phyloP scores from a whole-genome alignment of 2,797 vertebrate genomes.

The Rhinichthys osculus region DNA sequence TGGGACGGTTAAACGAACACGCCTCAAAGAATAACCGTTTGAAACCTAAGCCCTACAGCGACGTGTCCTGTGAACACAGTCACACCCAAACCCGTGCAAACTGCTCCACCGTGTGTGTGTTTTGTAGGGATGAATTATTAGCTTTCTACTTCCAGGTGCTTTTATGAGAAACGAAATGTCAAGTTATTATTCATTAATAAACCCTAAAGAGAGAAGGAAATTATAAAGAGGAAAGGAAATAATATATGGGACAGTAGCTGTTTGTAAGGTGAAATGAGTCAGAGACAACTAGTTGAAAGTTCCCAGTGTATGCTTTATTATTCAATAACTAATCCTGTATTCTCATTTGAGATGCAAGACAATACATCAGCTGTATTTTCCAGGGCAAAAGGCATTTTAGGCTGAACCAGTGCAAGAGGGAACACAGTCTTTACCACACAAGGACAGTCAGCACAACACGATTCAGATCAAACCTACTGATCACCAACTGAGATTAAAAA shows the following conservation, averaged over 20 bases:
- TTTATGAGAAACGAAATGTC: background rate
- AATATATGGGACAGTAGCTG: background rate
- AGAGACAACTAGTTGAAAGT: constrained; percentile 33
- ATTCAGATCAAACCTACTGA: constrained; percentile 66
- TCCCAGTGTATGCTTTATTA: constrained; percentile 70
- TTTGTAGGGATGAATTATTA: constrained; percentile 21
- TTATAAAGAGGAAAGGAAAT: background rate
- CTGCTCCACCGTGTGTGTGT: background rate
- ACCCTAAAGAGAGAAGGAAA: constrained; percentile 48
- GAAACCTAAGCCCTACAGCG: constrained; percentile 31
- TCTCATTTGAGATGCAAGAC: constrained; percentile 66
- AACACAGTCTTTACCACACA: constrained; percentile 64
- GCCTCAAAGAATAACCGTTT: constrained; percentile 14
- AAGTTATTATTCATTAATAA: constrained; percentile 28
- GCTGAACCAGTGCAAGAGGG: constrained; percentile 77
- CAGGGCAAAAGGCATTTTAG: constrained; percentile 74
- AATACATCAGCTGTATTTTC: constrained; percentile 71
- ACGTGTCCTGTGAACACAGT: background rate
- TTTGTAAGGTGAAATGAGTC: constrained; percentile 30
- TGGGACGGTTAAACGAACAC: constrained; percentile 18
- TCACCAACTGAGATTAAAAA: constrained; percentile 57
- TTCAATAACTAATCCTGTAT: constrained; percentile 69
- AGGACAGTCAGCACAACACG: constrained; percentile 63
- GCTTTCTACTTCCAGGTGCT: background rate
- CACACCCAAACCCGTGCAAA: constrained; percentile 39